These are phyloP conservation scores for Telmatherina bonti DNA, from an alignment of 2,797 vertebrate species.

Conservation along the genomic window DNA sequence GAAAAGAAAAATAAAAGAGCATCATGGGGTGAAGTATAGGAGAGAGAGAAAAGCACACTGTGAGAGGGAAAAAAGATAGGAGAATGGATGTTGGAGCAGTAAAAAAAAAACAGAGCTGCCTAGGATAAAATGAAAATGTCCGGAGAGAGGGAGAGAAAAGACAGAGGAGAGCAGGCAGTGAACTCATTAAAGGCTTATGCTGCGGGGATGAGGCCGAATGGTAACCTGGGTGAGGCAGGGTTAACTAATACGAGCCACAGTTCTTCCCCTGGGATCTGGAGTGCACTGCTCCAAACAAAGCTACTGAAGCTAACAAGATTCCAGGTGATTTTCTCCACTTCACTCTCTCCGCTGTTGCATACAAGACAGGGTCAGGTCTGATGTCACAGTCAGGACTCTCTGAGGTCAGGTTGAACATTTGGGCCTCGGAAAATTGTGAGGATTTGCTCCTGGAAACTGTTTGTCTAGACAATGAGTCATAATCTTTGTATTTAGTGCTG, in stretches of 20 bases:
- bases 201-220: constrained; percentile 61
- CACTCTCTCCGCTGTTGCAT: constrained; percentile 48
- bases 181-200: constrained; percentile 77
- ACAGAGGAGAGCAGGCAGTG: constrained; percentile 41
- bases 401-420: constrained; percentile 5
- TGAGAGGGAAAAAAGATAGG: neutral
- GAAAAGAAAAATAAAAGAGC: constrained; percentile 5
- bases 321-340: constrained; percentile 70
- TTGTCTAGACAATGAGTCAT: neutral
- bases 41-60: constrained; percentile 16
- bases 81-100: constrained; percentile 14
- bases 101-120: constrained; percentile 12
- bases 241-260: constrained; percentile 73
- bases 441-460: neutral
- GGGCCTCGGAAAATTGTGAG: neutral
- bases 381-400: neutral
- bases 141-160: constrained; percentile 13
- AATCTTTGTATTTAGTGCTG: neutral
- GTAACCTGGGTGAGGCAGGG: constrained; percentile 69
- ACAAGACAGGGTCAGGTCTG: constrained; percentile 17
- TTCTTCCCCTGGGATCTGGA: constrained; percentile 61
- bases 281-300: constrained; percentile 42
- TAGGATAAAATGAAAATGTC: constrained; percentile 50
- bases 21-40: neutral
- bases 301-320: constrained; percentile 71